A percentile compares a stretch with the other conserved stretches of the same genome.
phyloP scores from a whole-genome alignment of 1,140 invertebrate species.

The Drosophila ananassae region DNA sequence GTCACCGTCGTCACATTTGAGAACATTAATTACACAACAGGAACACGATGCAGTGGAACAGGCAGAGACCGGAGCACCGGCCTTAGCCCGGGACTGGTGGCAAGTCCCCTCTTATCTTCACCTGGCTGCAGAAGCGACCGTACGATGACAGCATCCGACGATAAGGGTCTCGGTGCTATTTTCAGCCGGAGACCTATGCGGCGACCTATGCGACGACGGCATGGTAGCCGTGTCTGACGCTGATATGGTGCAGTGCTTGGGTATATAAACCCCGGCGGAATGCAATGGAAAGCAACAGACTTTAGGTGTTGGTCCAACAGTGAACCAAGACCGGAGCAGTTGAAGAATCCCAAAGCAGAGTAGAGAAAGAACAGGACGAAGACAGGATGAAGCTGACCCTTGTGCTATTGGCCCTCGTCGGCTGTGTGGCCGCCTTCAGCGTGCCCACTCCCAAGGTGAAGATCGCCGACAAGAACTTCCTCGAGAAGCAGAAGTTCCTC shows the following conservation, averaged over 20 bases:
- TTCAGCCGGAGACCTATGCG: constrained; percentile 10
- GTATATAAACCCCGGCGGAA: constrained; percentile 39
- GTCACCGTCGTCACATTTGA: constrained; percentile 5
- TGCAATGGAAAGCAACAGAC: constrained; percentile 51
- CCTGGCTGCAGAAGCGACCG: constrained; percentile 5
- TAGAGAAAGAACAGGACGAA: constrained; percentile 9
- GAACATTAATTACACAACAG: constrained; percentile 36
- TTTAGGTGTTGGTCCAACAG: constrained; percentile 64
- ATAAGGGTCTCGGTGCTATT: constrained; percentile 14
- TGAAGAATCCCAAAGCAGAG: constrained; percentile 5
- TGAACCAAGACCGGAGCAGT: constrained; percentile 63
- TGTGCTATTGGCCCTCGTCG: constrained; percentile 63
- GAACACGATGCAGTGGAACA: constrained; percentile 10
- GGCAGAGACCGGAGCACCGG: neutral
- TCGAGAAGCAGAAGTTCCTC: constrained; percentile 86
- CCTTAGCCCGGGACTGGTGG: neutral
- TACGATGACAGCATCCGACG: constrained; percentile 4
- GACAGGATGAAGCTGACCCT: constrained; percentile 64
- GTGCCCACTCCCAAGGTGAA: constrained; percentile 52
- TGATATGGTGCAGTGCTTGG: constrained; percentile 37
- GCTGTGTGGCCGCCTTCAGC: constrained; percentile 59
- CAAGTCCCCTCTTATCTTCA: constrained; percentile 4
- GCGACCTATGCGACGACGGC: constrained; percentile 8
- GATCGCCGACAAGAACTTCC: constrained; percentile 55
- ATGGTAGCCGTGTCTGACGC: constrained; percentile 1